Conservation (phyloP, 2,888 invertebrate species). For the Caenorhabditis becei region DNA sequence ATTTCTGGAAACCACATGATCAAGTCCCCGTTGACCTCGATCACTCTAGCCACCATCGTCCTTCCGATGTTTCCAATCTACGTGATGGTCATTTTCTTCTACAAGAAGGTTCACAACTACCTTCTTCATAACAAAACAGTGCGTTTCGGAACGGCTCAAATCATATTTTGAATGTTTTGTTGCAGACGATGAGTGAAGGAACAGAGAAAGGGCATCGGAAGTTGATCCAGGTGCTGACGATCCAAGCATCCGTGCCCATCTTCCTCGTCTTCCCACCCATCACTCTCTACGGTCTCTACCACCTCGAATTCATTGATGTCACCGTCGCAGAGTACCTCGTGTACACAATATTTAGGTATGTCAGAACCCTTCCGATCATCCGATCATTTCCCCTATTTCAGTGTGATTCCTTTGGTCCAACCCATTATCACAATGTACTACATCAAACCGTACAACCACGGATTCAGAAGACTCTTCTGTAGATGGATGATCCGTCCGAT, state of each 20-base stretch:
- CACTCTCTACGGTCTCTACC: conserved; percentile 70
- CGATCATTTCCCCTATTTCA: conserved; percentile 28
- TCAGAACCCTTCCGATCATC: not conserved
- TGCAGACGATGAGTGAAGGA: conserved; percentile 61
- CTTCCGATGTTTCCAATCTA: conserved; percentile 76
- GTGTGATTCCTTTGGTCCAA: conserved; percentile 65
- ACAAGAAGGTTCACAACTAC: conserved; percentile 65
- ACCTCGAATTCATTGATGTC: conserved; percentile 69
- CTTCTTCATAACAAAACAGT: conserved; percentile 50
- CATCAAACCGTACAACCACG: conserved; percentile 68
- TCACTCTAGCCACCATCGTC: conserved; percentile 70
- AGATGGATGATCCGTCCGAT: conserved; percentile 52
- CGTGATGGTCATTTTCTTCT: conserved; percentile 66
- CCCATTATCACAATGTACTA: conserved; percentile 70
- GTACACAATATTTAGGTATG: conserved; percentile 71
- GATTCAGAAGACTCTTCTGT: conserved; percentile 58
- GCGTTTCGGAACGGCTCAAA: not conserved
- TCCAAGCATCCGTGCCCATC: conserved; percentile 72
- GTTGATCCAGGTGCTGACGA: conserved; percentile 67
- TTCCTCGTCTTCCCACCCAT: conserved; percentile 74
- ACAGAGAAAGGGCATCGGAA: conserved; percentile 58
- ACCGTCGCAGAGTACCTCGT: conserved; percentile 70
- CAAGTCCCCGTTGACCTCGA: conserved; percentile 66
- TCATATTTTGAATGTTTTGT: not conserved
- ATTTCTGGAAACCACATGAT: conserved; percentile 72